These are phyloP conservation scores for Druon quercuslanigerum DNA, from an alignment of 1,140 invertebrate species.

Conservation along the genomic window DNA sequence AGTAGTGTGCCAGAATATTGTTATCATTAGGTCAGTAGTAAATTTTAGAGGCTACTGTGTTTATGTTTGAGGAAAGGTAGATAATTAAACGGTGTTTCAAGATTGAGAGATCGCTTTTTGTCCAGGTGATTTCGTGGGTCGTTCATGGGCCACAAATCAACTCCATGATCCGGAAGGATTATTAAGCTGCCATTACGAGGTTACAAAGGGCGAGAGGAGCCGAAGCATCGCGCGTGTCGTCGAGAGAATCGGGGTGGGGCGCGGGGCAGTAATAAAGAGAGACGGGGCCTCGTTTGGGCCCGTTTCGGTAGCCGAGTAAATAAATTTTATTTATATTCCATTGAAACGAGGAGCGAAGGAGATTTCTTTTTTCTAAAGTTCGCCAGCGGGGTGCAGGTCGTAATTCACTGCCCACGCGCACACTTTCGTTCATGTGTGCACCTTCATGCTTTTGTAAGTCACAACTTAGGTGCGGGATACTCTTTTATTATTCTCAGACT, in stretches of 20 bases:
- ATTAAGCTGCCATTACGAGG: slow-evolving; percentile 56
- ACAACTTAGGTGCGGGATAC: neutral
- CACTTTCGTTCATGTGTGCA: slow-evolving; percentile 44
- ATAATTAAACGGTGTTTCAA: neutral
- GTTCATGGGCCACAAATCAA: slow-evolving; percentile 50
- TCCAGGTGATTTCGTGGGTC: neutral
- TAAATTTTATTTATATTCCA: slow-evolving; percentile 62
- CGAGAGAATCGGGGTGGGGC: slow-evolving; percentile 38
- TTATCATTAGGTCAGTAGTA: no score
- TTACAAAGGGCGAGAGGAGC: slow-evolving; percentile 52
- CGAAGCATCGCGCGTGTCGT: slow-evolving; percentile 55
- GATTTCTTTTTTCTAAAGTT: slow-evolving; percentile 51
- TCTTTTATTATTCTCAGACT: slow-evolving; percentile 15
- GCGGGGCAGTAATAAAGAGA: slow-evolving; percentile 41
- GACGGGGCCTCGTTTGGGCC: slow-evolving; percentile 23
- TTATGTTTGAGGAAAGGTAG: neutral
- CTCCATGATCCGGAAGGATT: slow-evolving; percentile 41
- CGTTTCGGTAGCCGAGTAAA: slow-evolving; percentile 57
- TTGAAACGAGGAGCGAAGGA: slow-evolving; percentile 51
- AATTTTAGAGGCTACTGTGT: no score
- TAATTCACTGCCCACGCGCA: slow-evolving; percentile 59
- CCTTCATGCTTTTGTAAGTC: neutral
- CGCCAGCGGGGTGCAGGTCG: slow-evolving; percentile 49
- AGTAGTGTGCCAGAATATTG: no score
- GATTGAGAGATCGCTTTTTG: slow-evolving; percentile 1